Evolutionary conservation across 2,888 invertebrate species (phyloP).

Genomic region (Melikaiella ostensackeni): DNA sequence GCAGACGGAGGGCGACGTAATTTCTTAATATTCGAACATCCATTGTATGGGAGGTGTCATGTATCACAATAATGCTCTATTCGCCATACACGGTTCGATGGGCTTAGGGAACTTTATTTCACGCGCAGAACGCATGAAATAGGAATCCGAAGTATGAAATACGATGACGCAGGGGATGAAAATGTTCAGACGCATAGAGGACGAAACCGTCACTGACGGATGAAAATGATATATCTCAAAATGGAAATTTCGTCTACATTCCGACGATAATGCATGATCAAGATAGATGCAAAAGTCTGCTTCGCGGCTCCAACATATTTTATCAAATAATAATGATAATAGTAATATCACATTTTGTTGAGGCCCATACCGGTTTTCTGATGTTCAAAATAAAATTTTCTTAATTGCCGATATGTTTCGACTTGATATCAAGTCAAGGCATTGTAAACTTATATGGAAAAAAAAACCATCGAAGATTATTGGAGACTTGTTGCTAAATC

Average conservation of each 20-base stretch:
- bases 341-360: no score
- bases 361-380: no score
- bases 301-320: not conserved
- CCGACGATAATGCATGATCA: constrained; percentile 31
- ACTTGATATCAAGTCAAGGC: no score
- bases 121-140: constrained; percentile 62
- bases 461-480: no score
- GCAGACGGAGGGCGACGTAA: not conserved
- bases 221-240: constrained; percentile 38
- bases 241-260: constrained; percentile 30
- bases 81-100: constrained; percentile 47
- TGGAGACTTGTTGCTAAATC: no score
- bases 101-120: constrained; percentile 62
- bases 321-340: not conserved
- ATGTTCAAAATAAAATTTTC: no score
- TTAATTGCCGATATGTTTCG: no score
- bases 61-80: constrained; percentile 33
- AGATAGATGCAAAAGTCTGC: constrained; percentile 27
- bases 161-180: constrained; percentile 40
- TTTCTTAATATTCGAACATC: constrained; percentile 23
- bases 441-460: no score
- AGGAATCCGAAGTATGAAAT: constrained; percentile 44
- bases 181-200: constrained; percentile 40
- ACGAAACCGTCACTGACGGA: constrained; percentile 33
- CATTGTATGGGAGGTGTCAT: constrained; percentile 10